These are phyloP conservation scores for Flexamia atlantica DNA, from an alignment of 2,888 invertebrate species.

Conservation along the genomic window DNA sequence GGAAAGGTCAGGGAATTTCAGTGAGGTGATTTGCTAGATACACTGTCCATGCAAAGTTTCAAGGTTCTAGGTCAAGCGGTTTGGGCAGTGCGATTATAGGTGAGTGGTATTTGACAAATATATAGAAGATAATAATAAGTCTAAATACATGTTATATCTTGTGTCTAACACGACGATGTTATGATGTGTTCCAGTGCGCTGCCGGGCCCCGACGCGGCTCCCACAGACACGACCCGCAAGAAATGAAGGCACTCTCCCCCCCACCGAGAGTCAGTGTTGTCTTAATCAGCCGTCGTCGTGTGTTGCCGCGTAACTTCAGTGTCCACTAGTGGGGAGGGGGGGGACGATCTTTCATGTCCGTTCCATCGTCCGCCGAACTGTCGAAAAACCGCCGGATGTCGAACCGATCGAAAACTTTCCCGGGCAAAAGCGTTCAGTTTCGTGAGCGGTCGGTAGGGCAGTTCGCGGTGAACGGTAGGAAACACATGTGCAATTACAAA, in stretches of 20 bases:
- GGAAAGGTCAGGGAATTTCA: no score
- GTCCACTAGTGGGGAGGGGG: constrained; percentile 19
- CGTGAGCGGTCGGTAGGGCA: background rate
- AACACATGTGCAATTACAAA: constrained; percentile 26
- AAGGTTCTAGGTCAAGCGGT: no score
- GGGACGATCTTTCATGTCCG: background rate
- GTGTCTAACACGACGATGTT: no score
- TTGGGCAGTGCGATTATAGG: no score
- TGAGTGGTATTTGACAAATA: no score
- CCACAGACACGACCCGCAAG: constrained; percentile 66
- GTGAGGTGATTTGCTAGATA: no score
- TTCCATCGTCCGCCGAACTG: background rate
- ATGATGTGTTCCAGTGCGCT: constrained; percentile 54
- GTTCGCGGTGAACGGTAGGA: background rate
- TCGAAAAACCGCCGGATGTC: no score
- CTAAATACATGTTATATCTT: no score
- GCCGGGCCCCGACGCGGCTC: constrained; percentile 64
- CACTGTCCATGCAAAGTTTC: no score
- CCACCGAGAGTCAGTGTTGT: constrained; percentile 54
- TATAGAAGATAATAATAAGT: no score
- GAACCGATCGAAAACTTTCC: constrained; percentile 4
- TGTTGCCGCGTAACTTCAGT: background rate
- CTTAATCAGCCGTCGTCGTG: background rate
- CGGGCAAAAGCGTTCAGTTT: background rate
- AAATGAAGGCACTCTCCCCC: constrained; percentile 69